Conservation (phyloP, 30 jellyfish, hydroid and myxozoan genomes). For the Hydractinia symbiolongicarpus region DNA sequence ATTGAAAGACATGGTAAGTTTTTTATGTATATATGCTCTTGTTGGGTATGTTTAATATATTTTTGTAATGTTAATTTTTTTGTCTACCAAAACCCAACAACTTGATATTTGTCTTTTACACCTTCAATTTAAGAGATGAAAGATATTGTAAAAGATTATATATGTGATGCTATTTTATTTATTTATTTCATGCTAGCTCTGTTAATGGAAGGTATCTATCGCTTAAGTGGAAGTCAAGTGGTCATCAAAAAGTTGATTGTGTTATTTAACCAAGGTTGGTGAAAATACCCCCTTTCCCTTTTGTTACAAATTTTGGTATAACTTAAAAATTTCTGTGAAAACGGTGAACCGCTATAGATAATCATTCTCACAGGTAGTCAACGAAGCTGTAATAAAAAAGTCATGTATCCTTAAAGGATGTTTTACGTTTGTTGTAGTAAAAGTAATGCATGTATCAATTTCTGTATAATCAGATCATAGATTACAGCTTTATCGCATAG, state of each 20-base stretch:
- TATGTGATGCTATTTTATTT: neutral
- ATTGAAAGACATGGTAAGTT: conserved; percentile 56
- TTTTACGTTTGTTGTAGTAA: too few species aligned
- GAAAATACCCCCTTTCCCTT: neutral
- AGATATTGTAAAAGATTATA: neutral
- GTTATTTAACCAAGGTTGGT: conserved; percentile 48
- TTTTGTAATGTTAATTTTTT: neutral
- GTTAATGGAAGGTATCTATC: conserved; percentile 52
- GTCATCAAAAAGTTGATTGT: conserved; percentile 28
- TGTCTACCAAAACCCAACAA: neutral
- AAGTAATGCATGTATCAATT: too few species aligned
- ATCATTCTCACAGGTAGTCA: too few species aligned
- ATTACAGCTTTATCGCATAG: too few species aligned
- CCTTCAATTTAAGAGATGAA: neutral
- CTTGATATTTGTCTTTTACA: neutral
- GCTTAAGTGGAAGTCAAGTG: conserved; percentile 48
- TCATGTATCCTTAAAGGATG: too few species aligned
- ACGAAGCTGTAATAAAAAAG: too few species aligned
- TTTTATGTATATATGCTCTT: neutral
- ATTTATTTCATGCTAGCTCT: conserved; percentile 29
- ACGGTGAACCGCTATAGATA: too few species aligned
- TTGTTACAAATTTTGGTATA: neutral
- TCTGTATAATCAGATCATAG: too few species aligned
- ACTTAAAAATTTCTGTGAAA: too few species aligned
- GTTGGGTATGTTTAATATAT: neutral